Conservation (phyloP, 2,113 vertebrate species). For the Himantopus leucocephalus region DNA sequence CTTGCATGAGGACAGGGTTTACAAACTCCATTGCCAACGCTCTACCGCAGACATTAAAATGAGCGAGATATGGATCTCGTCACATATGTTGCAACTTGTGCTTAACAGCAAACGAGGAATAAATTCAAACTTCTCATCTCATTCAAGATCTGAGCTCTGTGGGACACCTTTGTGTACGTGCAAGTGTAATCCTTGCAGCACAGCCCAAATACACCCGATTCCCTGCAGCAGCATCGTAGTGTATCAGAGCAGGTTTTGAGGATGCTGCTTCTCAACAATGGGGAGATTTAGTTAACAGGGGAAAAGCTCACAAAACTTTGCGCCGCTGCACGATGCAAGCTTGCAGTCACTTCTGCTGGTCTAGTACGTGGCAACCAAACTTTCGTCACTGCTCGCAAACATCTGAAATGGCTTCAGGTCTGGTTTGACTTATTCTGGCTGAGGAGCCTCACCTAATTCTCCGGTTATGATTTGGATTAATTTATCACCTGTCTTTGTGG, state of each 20-base stretch:
- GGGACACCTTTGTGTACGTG: rapidly evolving
- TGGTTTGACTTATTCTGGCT: not conserved
- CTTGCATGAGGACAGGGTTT: not conserved
- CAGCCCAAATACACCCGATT: not conserved
- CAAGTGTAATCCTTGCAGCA: not conserved
- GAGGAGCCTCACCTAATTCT: not conserved
- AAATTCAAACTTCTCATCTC: not conserved
- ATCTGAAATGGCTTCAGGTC: not conserved
- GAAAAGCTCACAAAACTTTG: not conserved
- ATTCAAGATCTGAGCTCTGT: not conserved
- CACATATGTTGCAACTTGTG: not conserved
- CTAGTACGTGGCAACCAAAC: not conserved
- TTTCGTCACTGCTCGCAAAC: not conserved
- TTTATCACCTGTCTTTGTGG: not conserved
- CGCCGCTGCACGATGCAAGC: not conserved
- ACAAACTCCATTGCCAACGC: not conserved
- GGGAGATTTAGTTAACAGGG: not conserved
- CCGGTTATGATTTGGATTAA: not conserved
- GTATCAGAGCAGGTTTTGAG: not conserved
- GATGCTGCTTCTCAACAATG: not conserved
- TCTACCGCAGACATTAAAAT: not conserved
- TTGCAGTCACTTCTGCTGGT: not conserved
- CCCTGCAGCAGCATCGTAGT: no score
- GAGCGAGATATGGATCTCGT: not conserved
- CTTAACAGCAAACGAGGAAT: not conserved